phyloP scores from a whole-genome alignment of 2,797 vertebrate genomes.

The Phyllotis vaccarum region DNA sequence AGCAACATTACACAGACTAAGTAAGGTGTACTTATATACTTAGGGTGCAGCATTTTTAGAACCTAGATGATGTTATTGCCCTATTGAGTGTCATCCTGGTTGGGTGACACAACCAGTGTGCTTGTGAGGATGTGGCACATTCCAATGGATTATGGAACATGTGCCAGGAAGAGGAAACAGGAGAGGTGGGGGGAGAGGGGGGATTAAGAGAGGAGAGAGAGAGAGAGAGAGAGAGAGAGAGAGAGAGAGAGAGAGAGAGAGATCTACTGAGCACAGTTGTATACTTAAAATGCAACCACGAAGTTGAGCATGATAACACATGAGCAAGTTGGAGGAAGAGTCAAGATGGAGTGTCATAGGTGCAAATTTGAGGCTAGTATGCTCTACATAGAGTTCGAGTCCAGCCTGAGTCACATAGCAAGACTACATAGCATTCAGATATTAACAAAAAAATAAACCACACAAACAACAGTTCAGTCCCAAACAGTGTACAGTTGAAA shows the following conservation, averaged over 20 bases:
- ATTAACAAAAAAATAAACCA: conserved; percentile 21
- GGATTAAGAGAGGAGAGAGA: fast-evolving
- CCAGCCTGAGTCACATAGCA: not conserved
- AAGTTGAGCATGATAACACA: not conserved
- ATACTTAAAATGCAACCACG: not conserved
- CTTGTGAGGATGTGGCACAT: not conserved
- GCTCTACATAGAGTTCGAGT: not conserved
- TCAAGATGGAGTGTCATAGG: not conserved
- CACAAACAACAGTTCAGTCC: not conserved
- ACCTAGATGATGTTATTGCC: not conserved
- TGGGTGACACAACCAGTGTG: not conserved
- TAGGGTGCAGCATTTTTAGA: not conserved
- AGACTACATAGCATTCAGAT: not conserved
- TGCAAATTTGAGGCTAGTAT: not conserved
- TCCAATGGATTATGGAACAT: not conserved
- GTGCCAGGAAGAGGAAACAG: not conserved
- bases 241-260: too few species aligned
- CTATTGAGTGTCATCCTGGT: not conserved
- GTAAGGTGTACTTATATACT: not conserved
- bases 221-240: too few species aligned
- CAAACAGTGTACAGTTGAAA: conserved; percentile 25
- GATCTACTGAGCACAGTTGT: not conserved
- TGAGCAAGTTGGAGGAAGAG: not conserved
- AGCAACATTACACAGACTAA: not conserved
- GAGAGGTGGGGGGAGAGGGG: too few species aligned